Percentiles rank a stretch among this genome's conserved stretches.
Conservation (phyloP, 2,113 vertebrate genomes). For the Crocuta crocuta region DNA sequence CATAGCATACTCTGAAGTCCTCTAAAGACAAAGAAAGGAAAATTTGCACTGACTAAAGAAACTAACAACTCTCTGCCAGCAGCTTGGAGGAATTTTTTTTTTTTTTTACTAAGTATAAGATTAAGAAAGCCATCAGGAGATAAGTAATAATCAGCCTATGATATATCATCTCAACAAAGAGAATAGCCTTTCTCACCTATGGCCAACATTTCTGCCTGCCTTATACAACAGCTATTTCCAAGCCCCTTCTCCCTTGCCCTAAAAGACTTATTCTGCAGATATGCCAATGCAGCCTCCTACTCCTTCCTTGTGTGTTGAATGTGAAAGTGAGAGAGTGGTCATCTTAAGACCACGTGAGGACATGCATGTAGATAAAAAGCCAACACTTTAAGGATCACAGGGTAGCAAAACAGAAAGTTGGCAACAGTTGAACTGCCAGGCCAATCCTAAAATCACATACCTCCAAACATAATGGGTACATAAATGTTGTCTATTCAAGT, state of each 20-base stretch:
- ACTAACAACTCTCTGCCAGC: background rate
- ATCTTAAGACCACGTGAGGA: background rate
- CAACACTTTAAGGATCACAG: background rate
- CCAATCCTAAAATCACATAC: background rate
- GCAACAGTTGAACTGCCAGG: background rate
- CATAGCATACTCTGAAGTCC: background rate
- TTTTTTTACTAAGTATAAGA: conserved; percentile 12
- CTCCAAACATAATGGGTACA: background rate
- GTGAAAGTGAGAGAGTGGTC: background rate
- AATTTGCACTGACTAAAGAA: background rate
- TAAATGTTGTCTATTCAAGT: background rate
- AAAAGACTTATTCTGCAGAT: conserved; percentile 1
- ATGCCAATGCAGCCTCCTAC: background rate
- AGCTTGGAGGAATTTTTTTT: background rate
- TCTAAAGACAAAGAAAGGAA: background rate
- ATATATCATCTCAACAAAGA: background rate
- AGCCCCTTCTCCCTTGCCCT: background rate
- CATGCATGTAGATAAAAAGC: background rate
- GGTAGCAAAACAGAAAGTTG: background rate
- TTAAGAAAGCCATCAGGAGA: background rate
- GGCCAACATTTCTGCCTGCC: background rate
- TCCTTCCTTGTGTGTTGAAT: background rate
- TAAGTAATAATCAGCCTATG: background rate
- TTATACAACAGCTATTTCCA: background rate
- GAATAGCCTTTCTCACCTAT: background rate